Percentiles rank a stretch among this genome's conserved stretches.
Evolutionary conservation across 1,140 invertebrate genomes (phyloP).

Genomic region (Conus ventricosus): DNA sequence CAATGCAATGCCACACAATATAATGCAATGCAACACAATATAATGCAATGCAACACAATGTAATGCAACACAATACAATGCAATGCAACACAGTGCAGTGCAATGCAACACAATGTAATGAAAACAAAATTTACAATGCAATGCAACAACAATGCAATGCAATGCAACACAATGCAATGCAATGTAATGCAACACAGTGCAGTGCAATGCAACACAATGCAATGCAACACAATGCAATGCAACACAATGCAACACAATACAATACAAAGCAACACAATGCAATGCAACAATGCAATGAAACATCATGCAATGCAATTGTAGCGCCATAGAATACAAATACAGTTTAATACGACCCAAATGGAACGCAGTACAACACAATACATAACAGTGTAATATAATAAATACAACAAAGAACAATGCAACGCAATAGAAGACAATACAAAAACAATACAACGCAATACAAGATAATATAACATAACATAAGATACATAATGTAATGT

Average conservation of each 20-base stretch:
- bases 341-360: not conserved
- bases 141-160: not conserved
- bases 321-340: not conserved
- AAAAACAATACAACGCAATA: no score
- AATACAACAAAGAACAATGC: no score
- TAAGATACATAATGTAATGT: no score
- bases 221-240: not conserved
- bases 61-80: not conserved
- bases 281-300: not conserved
- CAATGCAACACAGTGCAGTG: no score
- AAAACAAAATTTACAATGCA: no score
- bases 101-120: not conserved
- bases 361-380: not conserved
- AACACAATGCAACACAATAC: not conserved
- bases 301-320: not conserved
- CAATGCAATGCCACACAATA: not conserved
- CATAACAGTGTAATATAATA: not conserved
- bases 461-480: no score
- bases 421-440: no score
- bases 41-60: not conserved
- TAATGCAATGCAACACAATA: not conserved
- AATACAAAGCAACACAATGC: not conserved
- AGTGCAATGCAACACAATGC: not conserved
- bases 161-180: not conserved
- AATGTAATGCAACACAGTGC: not conserved